Percentiles rank a stretch among this genome's conserved stretches.
Evolutionary conservation across 1,140 invertebrate species (phyloP).

Genomic region (Brachionus angularis): DNA sequence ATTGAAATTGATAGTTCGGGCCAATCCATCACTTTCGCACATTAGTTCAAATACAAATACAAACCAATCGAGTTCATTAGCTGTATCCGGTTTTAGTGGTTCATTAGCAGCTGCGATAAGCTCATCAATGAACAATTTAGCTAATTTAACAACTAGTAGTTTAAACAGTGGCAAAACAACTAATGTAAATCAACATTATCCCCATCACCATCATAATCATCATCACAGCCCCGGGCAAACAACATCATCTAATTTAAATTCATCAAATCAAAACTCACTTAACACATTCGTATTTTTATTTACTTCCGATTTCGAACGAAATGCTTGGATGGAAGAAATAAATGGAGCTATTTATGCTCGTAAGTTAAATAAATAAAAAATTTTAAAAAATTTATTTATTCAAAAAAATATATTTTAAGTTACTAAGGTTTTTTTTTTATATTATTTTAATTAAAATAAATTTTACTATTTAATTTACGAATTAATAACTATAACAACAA

Average conservation of each 20-base stretch:
- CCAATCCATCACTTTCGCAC: neutral
- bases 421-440: no score
- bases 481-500: no score
- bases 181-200: no score
- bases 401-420: no score
- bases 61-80: constrained; percentile 14
- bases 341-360: constrained; percentile 39
- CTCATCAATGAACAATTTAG: constrained; percentile 34
- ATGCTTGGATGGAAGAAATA: constrained; percentile 40
- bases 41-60: constrained; percentile 3
- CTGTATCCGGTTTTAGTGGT: neutral
- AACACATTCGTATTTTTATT: constrained; percentile 28
- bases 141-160: neutral
- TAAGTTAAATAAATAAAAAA: constrained; percentile 16
- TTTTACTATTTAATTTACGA: no score
- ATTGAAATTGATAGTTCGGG: constrained; percentile 25
- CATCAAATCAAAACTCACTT: neutral
- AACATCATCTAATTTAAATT: neutral
- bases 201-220: constrained; percentile 28
- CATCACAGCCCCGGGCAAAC: neutral
- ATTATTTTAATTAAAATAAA: no score
- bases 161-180: neutral
- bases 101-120: constrained; percentile 15
- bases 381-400: no score
- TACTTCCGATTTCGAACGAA: constrained; percentile 37